A percentile compares a stretch with the other conserved stretches of the same genome.
phyloP scores from a whole-genome alignment of 2,888 invertebrate genomes.

The Luffia ferchaultella region DNA sequence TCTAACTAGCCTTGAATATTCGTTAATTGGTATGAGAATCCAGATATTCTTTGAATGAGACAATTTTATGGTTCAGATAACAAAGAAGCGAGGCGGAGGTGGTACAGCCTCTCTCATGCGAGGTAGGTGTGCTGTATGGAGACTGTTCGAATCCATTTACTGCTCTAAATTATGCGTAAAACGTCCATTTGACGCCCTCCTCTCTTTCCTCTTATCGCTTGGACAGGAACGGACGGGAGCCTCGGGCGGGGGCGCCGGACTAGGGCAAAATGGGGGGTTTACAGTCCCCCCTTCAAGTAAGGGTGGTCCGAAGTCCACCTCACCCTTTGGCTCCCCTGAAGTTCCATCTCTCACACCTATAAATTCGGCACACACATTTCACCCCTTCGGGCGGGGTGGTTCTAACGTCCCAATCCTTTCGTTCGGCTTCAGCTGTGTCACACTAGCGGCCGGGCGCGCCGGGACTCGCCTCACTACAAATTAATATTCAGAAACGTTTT shows the following conservation, averaged over 20 bases:
- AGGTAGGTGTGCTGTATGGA: slow-evolving; percentile 52
- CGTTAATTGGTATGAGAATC: no score
- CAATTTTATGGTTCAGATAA: no score
- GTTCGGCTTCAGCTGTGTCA: slow-evolving; percentile 60
- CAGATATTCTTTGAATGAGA: no score
- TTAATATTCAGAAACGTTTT: slow-evolving; percentile 65
- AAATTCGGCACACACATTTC: slow-evolving; percentile 65
- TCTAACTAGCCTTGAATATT: no score
- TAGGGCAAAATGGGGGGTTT: slow-evolving; percentile 61
- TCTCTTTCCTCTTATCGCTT: slow-evolving; percentile 66
- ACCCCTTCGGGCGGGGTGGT: slow-evolving; percentile 51
- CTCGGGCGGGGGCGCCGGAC: slow-evolving; percentile 62
- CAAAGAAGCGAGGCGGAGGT: no score
- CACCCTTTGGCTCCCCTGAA: slow-evolving; percentile 66
- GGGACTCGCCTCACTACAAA: slow-evolving; percentile 39
- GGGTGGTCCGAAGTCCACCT: slow-evolving; percentile 63
- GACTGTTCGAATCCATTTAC: slow-evolving; percentile 67
- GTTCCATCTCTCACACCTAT: slow-evolving; percentile 68
- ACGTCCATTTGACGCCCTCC: slow-evolving; percentile 65
- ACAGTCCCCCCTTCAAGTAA: slow-evolving; percentile 47
- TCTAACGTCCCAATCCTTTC: slow-evolving; percentile 49
- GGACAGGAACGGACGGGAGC: slow-evolving; percentile 45
- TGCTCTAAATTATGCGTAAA: slow-evolving; percentile 69
- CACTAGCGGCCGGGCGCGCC: slow-evolving; percentile 52
- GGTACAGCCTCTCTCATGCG: no score